A percentile compares a stretch with the other conserved stretches of the same genome.
These are phyloP conservation scores for Phoebastria nigripes DNA, from an alignment of 2,797 vertebrate genomes.

Conservation along the genomic window DNA sequence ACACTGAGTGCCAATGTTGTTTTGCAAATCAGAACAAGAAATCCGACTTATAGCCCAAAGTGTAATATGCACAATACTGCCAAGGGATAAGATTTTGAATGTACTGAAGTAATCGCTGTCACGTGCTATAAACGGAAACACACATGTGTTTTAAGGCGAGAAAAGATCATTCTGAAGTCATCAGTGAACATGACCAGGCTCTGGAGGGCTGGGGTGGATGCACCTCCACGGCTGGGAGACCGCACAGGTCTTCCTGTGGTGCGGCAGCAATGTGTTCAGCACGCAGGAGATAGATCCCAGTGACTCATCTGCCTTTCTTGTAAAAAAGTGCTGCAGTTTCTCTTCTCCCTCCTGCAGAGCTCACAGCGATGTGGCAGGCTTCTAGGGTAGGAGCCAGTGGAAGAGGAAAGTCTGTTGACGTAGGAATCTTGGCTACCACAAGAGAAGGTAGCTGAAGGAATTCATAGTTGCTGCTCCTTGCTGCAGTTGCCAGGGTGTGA, in stretches of 20 bases:
- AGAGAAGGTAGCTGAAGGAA: not conserved
- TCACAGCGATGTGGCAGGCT: not conserved
- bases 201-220: not conserved
- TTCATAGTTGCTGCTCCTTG: not conserved
- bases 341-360: not conserved
- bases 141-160: not conserved
- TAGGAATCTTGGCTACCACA: not conserved
- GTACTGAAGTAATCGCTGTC: not conserved
- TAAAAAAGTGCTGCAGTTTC: not conserved
- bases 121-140: not conserved
- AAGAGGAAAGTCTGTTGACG: not conserved
- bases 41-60: not conserved
- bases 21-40: not conserved
- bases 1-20: not conserved
- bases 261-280: not conserved
- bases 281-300: accelerated
- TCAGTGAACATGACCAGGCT: not conserved
- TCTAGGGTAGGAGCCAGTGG: not conserved
- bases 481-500: not conserved
- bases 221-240: not conserved
- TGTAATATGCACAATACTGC: not conserved
- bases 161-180: not conserved
- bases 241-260: not conserved
- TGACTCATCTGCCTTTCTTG: not conserved
- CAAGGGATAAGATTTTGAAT: not conserved